Evolutionary conservation across 2,797 vertebrate species (phyloP).

Genomic region (Emydoidea blandingii): DNA sequence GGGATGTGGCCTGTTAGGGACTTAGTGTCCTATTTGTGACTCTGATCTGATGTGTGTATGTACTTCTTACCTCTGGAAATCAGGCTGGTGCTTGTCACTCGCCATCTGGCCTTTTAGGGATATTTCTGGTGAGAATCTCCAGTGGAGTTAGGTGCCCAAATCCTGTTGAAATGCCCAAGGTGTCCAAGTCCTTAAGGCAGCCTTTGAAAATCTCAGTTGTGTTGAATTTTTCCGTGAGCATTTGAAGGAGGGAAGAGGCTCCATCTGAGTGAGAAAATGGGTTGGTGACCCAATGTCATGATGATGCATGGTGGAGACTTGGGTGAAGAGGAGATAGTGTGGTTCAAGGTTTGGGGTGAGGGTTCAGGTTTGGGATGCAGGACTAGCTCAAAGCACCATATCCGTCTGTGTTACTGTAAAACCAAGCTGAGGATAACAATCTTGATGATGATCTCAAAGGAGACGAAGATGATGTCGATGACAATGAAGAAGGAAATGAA

Average conservation of each 20-base stretch:
- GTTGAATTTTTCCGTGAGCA: background rate
- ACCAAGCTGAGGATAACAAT: fast-evolving
- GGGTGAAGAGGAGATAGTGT: background rate
- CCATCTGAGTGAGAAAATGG: background rate
- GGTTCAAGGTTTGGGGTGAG: background rate
- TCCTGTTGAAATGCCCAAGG: background rate
- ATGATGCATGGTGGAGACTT: background rate
- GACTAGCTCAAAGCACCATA: background rate
- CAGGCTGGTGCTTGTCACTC: too few species aligned
- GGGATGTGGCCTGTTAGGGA: background rate
- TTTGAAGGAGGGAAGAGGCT: background rate
- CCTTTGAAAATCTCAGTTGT: background rate
- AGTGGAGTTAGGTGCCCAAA: background rate
- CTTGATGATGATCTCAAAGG: fast-evolving
- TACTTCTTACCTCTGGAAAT: background rate
- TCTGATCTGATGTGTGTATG: background rate
- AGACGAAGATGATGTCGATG: background rate
- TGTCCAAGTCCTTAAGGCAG: background rate
- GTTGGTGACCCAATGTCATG: background rate
- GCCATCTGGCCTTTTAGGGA: fast-evolving
- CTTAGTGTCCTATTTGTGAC: background rate
- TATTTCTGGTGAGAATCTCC: background rate
- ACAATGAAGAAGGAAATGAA: background rate
- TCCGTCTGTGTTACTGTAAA: background rate
- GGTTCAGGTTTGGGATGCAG: background rate